phyloP scores from a whole-genome alignment of 2,797 vertebrate genomes.

The Sebastiscus tertius region DNA sequence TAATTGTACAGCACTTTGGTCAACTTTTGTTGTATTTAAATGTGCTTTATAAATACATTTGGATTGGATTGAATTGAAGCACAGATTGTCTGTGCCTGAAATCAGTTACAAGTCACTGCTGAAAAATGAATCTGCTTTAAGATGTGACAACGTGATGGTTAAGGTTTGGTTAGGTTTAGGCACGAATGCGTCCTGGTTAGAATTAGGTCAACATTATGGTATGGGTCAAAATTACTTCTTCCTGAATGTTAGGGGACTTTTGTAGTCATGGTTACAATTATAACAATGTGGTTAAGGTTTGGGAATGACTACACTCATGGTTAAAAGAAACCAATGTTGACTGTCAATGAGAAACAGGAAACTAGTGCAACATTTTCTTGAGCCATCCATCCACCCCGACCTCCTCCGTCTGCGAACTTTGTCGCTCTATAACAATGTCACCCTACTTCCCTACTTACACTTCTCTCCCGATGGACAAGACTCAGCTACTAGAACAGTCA shows the following conservation, averaged over 20 bases:
- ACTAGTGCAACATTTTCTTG: not conserved
- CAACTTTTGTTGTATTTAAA: no score
- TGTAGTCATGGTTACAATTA: not conserved
- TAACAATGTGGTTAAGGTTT: not conserved
- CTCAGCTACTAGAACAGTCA: not conserved
- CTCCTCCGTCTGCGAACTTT: not conserved
- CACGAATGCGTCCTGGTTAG: not conserved
- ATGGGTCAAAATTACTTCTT: not conserved
- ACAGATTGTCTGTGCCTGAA: not conserved
- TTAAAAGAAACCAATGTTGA: not conserved
- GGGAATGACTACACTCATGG: not conserved
- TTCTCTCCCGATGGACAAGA: not conserved
- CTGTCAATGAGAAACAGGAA: not conserved
- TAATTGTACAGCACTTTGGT: no score
- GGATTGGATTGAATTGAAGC: not conserved
- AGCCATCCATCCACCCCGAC: not conserved
- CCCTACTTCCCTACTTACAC: not conserved
- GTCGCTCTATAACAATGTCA: not conserved
- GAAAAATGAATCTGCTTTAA: not conserved
- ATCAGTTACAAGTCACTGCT: not conserved
- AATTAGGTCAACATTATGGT: not conserved
- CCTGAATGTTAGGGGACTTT: not conserved
- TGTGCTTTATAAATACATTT: no score
- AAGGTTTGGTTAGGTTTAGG: not conserved
- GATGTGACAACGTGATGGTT: not conserved